A percentile compares a stretch with the other conserved stretches of the same genome.
Conservation (phyloP, 1,140 invertebrate genomes). For the Drosophila guanche region DNA sequence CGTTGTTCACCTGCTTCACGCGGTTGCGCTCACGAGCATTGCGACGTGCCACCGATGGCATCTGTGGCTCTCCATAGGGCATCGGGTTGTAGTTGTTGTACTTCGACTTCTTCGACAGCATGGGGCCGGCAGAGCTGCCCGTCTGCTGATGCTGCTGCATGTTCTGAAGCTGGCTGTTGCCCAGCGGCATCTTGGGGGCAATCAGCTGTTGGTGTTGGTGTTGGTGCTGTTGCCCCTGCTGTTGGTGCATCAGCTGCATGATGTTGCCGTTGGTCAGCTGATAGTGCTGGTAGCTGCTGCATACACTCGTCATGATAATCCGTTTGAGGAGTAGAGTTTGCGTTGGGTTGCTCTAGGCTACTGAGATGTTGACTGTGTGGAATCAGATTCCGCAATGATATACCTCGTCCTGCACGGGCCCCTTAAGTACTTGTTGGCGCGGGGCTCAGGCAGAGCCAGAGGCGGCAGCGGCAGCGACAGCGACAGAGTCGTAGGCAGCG, state of each 20-base stretch:
- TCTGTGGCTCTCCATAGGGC: slow-evolving; percentile 84
- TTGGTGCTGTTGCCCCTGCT: slow-evolving; percentile 53
- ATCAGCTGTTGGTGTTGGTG: slow-evolving; percentile 77
- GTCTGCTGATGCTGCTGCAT: slow-evolving; percentile 57
- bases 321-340: slow-evolving; percentile 14
- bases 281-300: slow-evolving; percentile 70
- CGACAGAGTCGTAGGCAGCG: slow-evolving; percentile 6
- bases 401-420: slow-evolving; percentile 68
- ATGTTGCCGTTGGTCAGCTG: slow-evolving; percentile 73
- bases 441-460: not conserved
- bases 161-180: slow-evolving; percentile 79
- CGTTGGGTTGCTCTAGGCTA: not conserved
- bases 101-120: slow-evolving; percentile 86
- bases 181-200: slow-evolving; percentile 72
- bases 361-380: slow-evolving; percentile 68
- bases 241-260: slow-evolving; percentile 62
- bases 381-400: slow-evolving; percentile 83
- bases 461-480: not conserved
- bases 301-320: slow-evolving; percentile 78
- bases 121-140: slow-evolving; percentile 62
- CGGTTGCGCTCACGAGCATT: slow-evolving; percentile 97
- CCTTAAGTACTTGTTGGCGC: slow-evolving; percentile 62
- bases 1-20: slow-evolving; percentile 98
- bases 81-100: slow-evolving; percentile 87
- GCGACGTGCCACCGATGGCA: slow-evolving; percentile 93